Evolutionary conservation across 2,888 invertebrate genomes (phyloP).

Genomic region (Agrochola macilenta): DNA sequence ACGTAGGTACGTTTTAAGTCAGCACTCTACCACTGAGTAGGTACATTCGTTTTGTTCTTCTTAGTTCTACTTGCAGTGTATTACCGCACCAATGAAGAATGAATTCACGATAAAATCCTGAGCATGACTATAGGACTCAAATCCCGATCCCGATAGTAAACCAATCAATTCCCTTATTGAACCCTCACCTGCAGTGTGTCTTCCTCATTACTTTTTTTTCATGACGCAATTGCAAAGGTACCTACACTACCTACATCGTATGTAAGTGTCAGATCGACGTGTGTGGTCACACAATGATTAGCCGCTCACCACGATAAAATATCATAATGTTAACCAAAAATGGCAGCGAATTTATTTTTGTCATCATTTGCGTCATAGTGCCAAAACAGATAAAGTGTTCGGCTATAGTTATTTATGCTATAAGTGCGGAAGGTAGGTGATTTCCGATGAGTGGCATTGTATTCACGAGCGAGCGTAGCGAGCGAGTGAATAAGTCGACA

Average conservation of each 20-base stretch:
- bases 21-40: no score
- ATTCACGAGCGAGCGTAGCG: no score
- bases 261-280: conserved; percentile 64
- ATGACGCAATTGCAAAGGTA: conserved; percentile 26
- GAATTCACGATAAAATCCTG: neutral
- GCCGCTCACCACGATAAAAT: conserved; percentile 63
- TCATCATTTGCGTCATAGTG: conserved; percentile 79
- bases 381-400: conserved; percentile 73
- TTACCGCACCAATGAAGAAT: neutral
- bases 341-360: conserved; percentile 72
- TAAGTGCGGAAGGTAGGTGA: no score
- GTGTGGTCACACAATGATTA: conserved; percentile 74
- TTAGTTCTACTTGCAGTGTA: neutral
- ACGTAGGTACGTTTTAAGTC: no score
- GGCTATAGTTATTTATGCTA: no score
- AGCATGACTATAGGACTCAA: no score
- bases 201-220: neutral
- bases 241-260: neutral
- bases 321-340: conserved; percentile 70
- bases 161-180: neutral
- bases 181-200: conserved; percentile 4
- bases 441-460: no score
- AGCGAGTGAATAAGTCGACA: no score
- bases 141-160: neutral
- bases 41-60: neutral